These are phyloP conservation scores for Fulmarus glacialis DNA, from an alignment of 2,113 vertebrate genomes.

Conservation along the genomic window DNA sequence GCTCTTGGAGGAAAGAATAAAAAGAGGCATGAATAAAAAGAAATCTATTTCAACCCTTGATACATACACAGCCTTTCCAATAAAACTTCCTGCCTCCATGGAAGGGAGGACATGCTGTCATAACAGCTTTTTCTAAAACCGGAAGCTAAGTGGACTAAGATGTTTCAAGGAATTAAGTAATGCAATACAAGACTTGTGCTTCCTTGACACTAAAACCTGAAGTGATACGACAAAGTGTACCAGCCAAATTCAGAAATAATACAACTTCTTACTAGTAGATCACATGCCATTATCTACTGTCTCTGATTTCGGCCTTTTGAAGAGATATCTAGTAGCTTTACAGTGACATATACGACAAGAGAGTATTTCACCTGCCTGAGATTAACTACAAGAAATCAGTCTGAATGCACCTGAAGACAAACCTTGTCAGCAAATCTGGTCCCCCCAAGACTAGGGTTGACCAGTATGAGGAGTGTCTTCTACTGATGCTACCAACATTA, in stretches of 20 bases:
- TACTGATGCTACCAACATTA: not conserved
- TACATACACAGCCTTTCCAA: not conserved
- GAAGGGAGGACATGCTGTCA: not conserved
- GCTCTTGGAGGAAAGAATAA: not conserved
- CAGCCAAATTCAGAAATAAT: not conserved
- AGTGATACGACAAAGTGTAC: not conserved
- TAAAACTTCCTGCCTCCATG: not conserved
- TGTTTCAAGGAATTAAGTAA: not conserved
- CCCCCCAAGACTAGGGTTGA: not conserved
- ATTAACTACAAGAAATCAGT: not conserved
- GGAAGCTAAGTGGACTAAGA: not conserved
- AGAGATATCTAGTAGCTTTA: not conserved
- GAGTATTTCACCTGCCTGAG: not conserved
- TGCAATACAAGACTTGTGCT: not conserved
- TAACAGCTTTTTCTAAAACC: conserved; percentile 6
- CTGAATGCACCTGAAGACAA: not conserved
- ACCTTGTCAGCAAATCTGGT: not conserved
- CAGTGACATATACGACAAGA: not conserved
- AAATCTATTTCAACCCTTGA: not conserved
- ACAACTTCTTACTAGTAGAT: not conserved
- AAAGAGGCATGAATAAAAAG: not conserved
- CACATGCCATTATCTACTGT: not conserved
- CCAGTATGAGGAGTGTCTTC: not conserved
- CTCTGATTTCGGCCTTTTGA: not conserved
- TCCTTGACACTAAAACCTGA: not conserved